phyloP scores from a whole-genome alignment of 1,140 invertebrate genomes.

The Drosophila erecta region DNA sequence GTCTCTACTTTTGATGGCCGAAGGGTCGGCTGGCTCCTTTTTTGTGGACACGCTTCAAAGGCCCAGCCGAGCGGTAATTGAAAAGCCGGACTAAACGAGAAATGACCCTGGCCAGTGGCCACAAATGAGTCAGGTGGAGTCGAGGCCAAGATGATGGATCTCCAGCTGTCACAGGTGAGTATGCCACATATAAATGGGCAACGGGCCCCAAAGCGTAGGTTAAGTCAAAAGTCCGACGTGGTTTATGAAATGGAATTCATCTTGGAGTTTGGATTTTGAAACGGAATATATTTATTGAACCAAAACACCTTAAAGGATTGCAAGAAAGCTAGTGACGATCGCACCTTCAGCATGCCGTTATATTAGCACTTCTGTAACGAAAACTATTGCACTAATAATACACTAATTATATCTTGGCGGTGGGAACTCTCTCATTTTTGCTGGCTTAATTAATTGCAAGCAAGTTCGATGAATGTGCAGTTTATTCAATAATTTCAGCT shows the following conservation, averaged over 20 bases:
- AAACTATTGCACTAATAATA: neutral
- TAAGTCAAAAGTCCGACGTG: neutral
- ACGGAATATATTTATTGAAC: neutral
- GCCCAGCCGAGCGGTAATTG: conserved; percentile 30
- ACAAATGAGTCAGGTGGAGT: conserved; percentile 18
- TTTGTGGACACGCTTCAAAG: conserved; percentile 27
- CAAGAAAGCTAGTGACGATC: too few species aligned
- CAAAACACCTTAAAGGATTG: neutral
- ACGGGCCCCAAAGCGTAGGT: neutral
- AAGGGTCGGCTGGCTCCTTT: conserved; percentile 4
- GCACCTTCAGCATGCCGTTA: too few species aligned
- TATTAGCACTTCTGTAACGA: too few species aligned
- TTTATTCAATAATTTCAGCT: conserved; percentile 35
- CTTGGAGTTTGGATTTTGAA: neutral
- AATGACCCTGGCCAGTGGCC: conserved; percentile 16
- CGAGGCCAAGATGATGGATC: conserved; percentile 2
- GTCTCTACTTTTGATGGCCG: conserved; percentile 8
- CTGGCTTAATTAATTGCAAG: neutral
- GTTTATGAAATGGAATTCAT: conserved; percentile 1
- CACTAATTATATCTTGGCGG: too few species aligned
- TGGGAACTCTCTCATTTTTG: neutral
- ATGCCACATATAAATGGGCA: conserved; percentile 9
- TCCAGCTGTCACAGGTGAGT: conserved; percentile 18
- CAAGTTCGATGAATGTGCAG: too few species aligned
- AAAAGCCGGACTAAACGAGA: conserved; percentile 25